Evolutionary conservation across 2,888 invertebrate species (phyloP), one percentile per base, ranked within the genome.

Genomic region (Masnerella sp.): DNA sequence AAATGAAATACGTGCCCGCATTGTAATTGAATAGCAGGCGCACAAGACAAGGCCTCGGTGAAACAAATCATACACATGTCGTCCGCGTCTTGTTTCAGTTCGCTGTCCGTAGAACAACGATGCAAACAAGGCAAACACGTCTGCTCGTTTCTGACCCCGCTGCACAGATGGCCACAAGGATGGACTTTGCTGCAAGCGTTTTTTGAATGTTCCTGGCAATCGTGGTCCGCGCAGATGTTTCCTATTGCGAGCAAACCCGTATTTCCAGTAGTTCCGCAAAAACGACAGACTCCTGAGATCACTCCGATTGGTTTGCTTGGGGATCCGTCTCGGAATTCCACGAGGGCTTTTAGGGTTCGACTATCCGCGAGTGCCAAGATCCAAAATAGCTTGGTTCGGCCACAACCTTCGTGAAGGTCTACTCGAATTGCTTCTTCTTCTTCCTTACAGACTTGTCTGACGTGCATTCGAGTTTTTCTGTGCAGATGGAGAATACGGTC

Each of bases 61-160:
- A 99, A 99, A 88, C 99, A 99, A 80, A 99, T 96, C 96, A 99
- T 98, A 88, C 99, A 99, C 96, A 99, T 97, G 86, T 99, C 99
- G 83, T 99, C 99, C 0, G 96, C 96, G 87, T 99, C 99, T 88
- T 99, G 99, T 11, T 96, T 93, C 51, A 98, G 89, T 59, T 80
- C 85, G 38, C 81, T 78, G 7, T 87, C 87, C 0, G 88, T 83
- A 11, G 88, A 88, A 84, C 98, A 98, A 1, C 97, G 94, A 81
- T 94, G 93, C 76, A 99, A 89, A 84, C 99, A 99, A 0, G 98
- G 97, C 79, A 98, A 88, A 84, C 98, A 99, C 51, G 88, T 88
- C 5, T 90, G 89, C 88, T 99, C 98, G 76, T 93, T 93, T 17
- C 91, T 90, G n/a, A 98, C 95, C 9, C 99, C 99, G 1, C 97